These are phyloP conservation scores for Gymnogyps californianus DNA, from an alignment of 2,113 vertebrate genomes.

Conservation along the genomic window DNA sequence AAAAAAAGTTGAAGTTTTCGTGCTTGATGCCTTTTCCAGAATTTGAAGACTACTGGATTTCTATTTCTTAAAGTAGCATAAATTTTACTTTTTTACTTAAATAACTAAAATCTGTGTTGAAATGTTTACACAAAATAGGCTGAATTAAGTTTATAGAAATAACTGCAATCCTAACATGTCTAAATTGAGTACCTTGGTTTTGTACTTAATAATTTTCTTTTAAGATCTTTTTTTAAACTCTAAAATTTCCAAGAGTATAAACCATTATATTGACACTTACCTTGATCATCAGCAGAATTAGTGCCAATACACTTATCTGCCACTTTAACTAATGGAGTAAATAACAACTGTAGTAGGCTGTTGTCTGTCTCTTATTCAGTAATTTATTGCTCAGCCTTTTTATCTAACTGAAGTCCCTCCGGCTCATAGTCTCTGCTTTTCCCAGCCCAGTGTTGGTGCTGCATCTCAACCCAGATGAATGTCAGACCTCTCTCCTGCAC, in stretches of 20 bases:
- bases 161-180: not conserved
- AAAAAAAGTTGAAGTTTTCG: not conserved
- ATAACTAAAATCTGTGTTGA: not conserved
- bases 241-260: not conserved
- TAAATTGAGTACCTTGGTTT: rapidly evolving
- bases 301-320: not conserved
- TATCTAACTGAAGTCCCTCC: not conserved
- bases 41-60: not conserved
- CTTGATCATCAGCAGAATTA: not conserved
- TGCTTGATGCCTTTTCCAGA: not conserved
- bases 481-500: not conserved
- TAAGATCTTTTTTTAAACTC: not conserved
- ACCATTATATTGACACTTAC: not conserved
- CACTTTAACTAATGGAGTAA: not conserved
- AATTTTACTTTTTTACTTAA: not conserved
- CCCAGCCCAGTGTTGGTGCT: not conserved
- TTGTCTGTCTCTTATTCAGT: not conserved
- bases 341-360: not conserved
- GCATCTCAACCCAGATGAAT: not conserved
- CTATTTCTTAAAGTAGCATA: not conserved
- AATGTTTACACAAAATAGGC: not conserved
- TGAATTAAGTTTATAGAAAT: not conserved
- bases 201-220: not conserved
- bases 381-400: not conserved
- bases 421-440: not conserved